A percentile compares a stretch with the other conserved stretches of the same genome.
phyloP scores from a whole-genome alignment of 2,797 vertebrate genomes.

The Enteromius fasciolatus region DNA sequence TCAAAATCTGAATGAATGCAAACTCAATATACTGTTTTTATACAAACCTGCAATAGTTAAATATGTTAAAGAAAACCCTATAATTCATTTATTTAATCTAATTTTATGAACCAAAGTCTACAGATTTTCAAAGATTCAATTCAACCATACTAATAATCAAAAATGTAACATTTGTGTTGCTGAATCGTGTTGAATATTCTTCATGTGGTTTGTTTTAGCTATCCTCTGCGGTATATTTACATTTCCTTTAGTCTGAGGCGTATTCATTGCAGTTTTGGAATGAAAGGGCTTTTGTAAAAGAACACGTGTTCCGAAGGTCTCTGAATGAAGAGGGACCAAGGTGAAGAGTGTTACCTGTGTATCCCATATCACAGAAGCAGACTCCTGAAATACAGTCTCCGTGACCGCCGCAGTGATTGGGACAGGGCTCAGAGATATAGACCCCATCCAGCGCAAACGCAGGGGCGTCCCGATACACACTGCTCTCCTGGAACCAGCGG shows the following conservation, averaged over 20 bases:
- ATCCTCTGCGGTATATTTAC: background rate
- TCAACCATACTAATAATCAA: no score
- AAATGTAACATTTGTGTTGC: no score
- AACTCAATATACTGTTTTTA: no score
- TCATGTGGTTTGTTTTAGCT: background rate
- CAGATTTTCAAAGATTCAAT: no score
- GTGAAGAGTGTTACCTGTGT: conserved; percentile 81
- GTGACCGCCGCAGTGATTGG: conserved; percentile 92
- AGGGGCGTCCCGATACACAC: conserved; percentile 84
- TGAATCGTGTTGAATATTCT: no score
- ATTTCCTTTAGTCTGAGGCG: background rate
- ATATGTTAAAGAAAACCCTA: no score
- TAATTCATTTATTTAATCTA: no score
- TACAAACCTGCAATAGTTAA: no score
- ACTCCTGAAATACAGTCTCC: conserved; percentile 96
- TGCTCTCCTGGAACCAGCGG: conserved; percentile 98
- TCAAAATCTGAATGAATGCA: no score
- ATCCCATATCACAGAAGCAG: conserved; percentile 97
- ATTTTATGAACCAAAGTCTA: no score
- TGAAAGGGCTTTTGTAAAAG: no score
- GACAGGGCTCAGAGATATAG: conserved; percentile 96
- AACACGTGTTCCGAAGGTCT: no score
- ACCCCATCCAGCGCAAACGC: conserved; percentile 92
- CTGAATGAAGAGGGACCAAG: background rate
- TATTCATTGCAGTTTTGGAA: background rate